Conservation (phyloP, 1,140 invertebrate genomes). For the Penaeus chinensis region DNA sequence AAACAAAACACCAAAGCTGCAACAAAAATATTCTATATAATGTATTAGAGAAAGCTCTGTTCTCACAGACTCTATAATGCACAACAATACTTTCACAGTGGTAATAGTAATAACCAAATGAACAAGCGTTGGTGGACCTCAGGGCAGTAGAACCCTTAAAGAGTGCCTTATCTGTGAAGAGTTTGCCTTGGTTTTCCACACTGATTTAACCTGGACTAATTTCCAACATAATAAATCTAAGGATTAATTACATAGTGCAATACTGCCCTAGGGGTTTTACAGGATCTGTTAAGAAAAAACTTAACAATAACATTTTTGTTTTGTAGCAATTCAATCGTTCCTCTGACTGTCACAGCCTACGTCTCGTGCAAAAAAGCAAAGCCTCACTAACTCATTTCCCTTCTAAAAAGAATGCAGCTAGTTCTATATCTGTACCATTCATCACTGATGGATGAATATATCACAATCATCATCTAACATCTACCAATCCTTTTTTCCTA, state of each 20-base stretch:
- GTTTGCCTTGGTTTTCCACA: no score
- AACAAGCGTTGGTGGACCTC: constrained; percentile 48
- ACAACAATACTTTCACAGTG: constrained; percentile 40
- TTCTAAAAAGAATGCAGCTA: constrained; percentile 10
- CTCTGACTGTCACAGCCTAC: constrained; percentile 54
- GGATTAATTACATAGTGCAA: no score
- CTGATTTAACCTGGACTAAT: no score
- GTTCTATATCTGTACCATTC: constrained; percentile 1
- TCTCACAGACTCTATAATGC: constrained; percentile 21
- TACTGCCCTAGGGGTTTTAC: no score
- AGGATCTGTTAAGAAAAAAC: no score
- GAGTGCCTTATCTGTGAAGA: no score
- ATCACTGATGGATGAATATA: neutral
- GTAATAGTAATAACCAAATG: constrained; percentile 34
- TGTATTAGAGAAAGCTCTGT: constrained; percentile 22
- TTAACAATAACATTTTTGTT: neutral
- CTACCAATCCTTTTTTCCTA: no score
- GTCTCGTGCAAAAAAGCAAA: constrained; percentile 33
- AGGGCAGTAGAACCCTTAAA: constrained; percentile 12
- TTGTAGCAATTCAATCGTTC: constrained; percentile 41
- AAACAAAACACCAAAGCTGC: constrained; percentile 48
- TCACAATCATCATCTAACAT: no score
- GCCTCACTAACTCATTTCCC: constrained; percentile 22
- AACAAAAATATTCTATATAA: constrained; percentile 45
- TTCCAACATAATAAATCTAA: neutral